phyloP scores from a whole-genome alignment of 2,113 vertebrate genomes.

The Lonchura striata region DNA sequence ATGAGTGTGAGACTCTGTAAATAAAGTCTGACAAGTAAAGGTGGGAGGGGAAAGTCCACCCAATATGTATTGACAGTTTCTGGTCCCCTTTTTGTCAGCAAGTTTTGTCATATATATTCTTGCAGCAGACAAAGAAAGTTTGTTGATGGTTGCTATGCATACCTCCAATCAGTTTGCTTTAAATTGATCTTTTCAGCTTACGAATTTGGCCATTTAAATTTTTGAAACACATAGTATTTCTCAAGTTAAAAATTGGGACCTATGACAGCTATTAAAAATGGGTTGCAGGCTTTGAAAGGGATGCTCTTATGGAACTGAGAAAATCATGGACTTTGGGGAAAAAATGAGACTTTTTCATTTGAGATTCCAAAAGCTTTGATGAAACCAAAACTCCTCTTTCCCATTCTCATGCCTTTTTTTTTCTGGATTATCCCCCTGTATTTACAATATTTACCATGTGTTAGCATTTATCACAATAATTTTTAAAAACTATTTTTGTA shows the following conservation, averaged over 20 bases:
- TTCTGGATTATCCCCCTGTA: neutral
- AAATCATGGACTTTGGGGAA: neutral
- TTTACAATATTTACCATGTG: neutral
- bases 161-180: neutral
- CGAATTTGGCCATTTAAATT: neutral
- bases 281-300: neutral
- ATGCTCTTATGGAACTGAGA: neutral
- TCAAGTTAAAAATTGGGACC: neutral
- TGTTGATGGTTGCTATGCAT: neutral
- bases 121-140: neutral
- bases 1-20: neutral
- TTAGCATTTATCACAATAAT: neutral
- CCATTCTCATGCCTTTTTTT: neutral
- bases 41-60: neutral
- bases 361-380: neutral
- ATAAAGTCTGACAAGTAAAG: neutral
- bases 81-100: neutral
- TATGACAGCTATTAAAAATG: neutral
- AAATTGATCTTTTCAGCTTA: neutral
- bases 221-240: neutral
- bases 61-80: neutral
- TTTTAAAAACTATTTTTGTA: neutral
- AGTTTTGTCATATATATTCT: neutral
- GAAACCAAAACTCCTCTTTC: neutral
- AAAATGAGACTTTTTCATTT: too few relatives aligned